phyloP scores from a whole-genome alignment of 2,888 invertebrate genomes.

The Boloria selene region DNA sequence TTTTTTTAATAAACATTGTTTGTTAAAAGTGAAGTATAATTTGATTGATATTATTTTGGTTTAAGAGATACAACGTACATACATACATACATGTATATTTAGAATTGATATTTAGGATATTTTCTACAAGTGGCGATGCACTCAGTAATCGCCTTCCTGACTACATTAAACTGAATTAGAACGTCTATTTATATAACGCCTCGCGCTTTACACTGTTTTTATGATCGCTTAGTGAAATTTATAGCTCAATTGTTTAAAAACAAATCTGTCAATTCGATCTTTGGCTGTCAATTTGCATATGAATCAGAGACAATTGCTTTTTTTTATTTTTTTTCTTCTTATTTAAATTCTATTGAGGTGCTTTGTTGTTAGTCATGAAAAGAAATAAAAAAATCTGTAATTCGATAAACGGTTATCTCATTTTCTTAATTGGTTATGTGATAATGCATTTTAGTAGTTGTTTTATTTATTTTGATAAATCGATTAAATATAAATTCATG shows the following conservation, averaged over 20 bases:
- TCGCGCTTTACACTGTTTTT: conserved; percentile 36
- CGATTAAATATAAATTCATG: background rate
- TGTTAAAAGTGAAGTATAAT: too few species aligned
- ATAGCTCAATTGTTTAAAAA: conserved; percentile 34
- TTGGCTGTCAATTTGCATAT: conserved; percentile 8
- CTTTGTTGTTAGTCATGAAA: too few species aligned
- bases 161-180: conserved; percentile 42
- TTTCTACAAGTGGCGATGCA: conserved; percentile 13
- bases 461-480: background rate
- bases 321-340: background rate
- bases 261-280: conserved; percentile 20
- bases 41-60: too few species aligned
- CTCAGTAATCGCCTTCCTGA: conserved; percentile 27
- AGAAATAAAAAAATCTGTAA: too few species aligned
- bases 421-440: background rate
- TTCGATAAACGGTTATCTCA: too few species aligned
- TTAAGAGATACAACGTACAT: too few species aligned
- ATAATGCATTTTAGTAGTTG: background rate
- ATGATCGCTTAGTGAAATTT: conserved; percentile 38
- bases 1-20: too few species aligned
- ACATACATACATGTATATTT: background rate
- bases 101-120: conserved; percentile 10
- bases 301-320: background rate
- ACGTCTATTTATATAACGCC: conserved; percentile 39
- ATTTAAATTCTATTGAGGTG: background rate